phyloP scores from a whole-genome alignment of 2,888 invertebrate species.

The Heteromurus nitidus region DNA sequence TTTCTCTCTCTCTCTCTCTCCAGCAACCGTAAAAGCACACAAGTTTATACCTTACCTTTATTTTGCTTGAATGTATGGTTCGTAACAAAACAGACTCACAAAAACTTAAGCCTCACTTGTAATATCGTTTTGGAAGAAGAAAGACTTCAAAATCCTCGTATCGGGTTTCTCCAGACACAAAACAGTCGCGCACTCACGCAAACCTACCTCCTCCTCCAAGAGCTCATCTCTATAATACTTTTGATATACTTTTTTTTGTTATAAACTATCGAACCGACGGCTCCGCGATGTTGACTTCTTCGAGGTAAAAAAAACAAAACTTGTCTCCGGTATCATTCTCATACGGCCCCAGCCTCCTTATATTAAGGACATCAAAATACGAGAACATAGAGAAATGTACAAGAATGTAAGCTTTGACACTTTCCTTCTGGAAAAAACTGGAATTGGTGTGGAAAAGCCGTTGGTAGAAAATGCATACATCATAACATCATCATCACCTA shows the following conservation, averaged over 20 bases:
- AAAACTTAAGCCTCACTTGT: constrained; percentile 39
- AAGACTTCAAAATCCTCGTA: constrained; percentile 62
- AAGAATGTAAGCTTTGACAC: no score
- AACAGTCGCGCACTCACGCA: constrained; percentile 46
- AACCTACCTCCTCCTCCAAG: constrained; percentile 34
- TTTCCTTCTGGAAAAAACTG: no score
- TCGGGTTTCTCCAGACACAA: constrained; percentile 59
- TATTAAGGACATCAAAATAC: no score
- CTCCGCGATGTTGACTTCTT: no score
- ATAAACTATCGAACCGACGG: constrained; percentile 36
- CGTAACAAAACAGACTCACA: constrained; percentile 1
- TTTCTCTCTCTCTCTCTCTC: background rate
- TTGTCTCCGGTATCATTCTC: no score
- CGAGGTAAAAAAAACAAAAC: no score
- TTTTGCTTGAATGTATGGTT: constrained; percentile 31
- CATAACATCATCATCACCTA: no score
- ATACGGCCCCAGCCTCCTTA: no score
- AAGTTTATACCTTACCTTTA: constrained; percentile 31
- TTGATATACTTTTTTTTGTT: constrained; percentile 25
- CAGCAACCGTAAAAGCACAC: constrained; percentile 15
- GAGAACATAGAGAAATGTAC: no score
- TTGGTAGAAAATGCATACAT: no score
- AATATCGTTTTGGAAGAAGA: constrained; percentile 55
- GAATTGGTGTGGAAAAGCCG: no score
- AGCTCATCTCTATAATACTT: constrained; percentile 8